Evolutionary conservation across 2,888 invertebrate species (phyloP).

Genomic region (Reticulitermes lucifugus): DNA sequence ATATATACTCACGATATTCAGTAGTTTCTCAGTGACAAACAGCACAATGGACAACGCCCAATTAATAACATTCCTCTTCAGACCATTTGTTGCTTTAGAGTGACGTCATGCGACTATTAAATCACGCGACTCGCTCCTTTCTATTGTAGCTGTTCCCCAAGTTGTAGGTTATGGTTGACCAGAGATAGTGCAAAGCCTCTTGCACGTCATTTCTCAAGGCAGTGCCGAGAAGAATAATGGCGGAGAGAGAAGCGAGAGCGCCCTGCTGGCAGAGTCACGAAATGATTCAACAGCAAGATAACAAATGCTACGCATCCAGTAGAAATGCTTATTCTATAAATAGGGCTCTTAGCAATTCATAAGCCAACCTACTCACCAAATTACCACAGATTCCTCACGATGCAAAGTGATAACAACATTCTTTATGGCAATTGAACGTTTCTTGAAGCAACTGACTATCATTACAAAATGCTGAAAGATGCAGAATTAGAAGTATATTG

Average conservation of each 20-base stretch:
- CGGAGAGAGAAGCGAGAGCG: conserved; percentile 8
- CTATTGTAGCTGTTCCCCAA: conserved; percentile 14
- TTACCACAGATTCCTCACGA: conserved; percentile 1
- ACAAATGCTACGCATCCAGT: conserved; percentile 9
- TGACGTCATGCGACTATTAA: conserved; percentile 30
- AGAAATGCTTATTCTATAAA: conserved; percentile 6
- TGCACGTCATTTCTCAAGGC: conserved; percentile 36
- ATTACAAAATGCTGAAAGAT: neutral
- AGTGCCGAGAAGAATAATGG: conserved; percentile 39
- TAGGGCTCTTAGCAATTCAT: neutral
- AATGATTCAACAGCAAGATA: conserved; percentile 35
- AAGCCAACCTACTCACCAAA: conserved; percentile 11
- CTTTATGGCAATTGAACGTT: neutral
- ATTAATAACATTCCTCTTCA: conserved; percentile 33
- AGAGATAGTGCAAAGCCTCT: conserved; percentile 32
- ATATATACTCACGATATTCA: conserved; percentile 12
- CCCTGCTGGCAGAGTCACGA: conserved; percentile 38
- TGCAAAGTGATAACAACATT: neutral
- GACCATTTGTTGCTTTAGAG: conserved; percentile 38
- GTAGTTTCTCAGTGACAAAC: conserved; percentile 30
- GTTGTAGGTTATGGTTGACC: conserved; percentile 35
- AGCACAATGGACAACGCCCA: conserved; percentile 30
- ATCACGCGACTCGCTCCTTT: conserved; percentile 32
- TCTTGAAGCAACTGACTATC: neutral
- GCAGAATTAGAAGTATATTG: neutral